These are phyloP conservation scores for Nycticorax nycticorax DNA, from an alignment of 2,113 vertebrate genomes.

Conservation along the genomic window DNA sequence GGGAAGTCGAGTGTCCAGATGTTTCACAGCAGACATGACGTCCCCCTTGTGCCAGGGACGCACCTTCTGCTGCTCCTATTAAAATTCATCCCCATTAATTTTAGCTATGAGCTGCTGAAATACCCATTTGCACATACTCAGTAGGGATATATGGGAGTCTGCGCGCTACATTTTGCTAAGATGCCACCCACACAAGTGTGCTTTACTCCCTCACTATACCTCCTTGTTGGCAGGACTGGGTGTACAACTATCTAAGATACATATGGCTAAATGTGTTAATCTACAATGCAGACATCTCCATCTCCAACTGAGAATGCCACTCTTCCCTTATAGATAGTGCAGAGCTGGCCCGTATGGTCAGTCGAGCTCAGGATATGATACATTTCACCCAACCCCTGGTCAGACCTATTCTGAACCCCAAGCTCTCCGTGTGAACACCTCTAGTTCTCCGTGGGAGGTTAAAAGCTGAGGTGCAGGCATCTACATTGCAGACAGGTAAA, in stretches of 20 bases:
- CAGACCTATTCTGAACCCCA: background rate
- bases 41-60: background rate
- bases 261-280: background rate
- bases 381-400: background rate
- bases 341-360: background rate
- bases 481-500: background rate
- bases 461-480: background rate
- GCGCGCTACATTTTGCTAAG: background rate
- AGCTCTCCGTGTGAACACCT: background rate
- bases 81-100: slow-evolving; percentile 1
- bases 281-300: background rate
- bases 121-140: background rate
- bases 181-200: background rate
- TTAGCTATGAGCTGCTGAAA: slow-evolving; percentile 13
- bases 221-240: background rate
- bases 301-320: background rate
- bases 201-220: background rate
- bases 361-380: background rate
- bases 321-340: background rate
- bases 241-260: background rate
- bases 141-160: background rate
- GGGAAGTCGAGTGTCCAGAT: background rate
- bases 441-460: background rate
- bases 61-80: background rate
- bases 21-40: background rate